These are phyloP conservation scores for Polymixis lichenea DNA, from an alignment of 2,888 invertebrate species.

Conservation along the genomic window DNA sequence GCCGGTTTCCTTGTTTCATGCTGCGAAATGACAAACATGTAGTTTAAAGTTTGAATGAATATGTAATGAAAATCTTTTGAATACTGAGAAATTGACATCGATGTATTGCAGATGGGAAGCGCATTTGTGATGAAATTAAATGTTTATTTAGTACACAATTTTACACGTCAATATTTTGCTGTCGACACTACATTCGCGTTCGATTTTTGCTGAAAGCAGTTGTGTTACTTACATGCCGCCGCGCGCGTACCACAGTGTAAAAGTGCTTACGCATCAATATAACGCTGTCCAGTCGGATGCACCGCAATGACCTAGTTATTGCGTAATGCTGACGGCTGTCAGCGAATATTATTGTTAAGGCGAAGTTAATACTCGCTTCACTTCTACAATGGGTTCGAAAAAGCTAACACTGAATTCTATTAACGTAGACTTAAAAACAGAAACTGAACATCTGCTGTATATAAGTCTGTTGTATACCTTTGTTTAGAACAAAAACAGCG, in stretches of 20 bases:
- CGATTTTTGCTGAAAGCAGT: too few relatives aligned
- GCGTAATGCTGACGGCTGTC: background rate
- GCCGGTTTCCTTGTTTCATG: background rate
- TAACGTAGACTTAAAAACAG: too few relatives aligned
- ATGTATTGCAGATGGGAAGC: background rate
- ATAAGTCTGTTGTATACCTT: too few relatives aligned
- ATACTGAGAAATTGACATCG: background rate
- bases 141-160: too few relatives aligned
- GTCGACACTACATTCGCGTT: too few relatives aligned
- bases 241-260: background rate
- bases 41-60: background rate
- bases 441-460: too few relatives aligned
- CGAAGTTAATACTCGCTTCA: too few relatives aligned
- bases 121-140: background rate
- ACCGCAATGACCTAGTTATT: constrained; percentile 9
- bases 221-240: background rate
- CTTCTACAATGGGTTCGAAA: too few relatives aligned
- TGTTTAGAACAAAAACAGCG: too few relatives aligned
- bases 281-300: background rate
- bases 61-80: background rate
- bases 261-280: background rate
- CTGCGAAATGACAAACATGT: background rate
- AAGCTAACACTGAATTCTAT: too few relatives aligned
- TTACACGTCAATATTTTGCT: too few relatives aligned
- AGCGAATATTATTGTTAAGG: background rate